Evolutionary conservation across 2,888 invertebrate genomes (phyloP), one percentile per base, ranked within the genome.

Genomic region (Polyommatus icarus): DNA sequence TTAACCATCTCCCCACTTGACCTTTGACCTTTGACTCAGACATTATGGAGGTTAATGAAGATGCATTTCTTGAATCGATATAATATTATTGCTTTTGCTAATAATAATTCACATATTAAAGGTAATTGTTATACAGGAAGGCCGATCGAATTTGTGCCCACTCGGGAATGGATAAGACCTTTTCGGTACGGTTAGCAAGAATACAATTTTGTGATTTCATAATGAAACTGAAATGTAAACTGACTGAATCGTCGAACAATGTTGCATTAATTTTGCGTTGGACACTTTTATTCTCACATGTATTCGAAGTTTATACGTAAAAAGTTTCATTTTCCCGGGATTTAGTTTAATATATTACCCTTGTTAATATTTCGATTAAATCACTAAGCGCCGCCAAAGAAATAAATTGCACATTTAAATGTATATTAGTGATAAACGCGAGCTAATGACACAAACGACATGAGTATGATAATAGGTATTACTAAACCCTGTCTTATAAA

Each of bases 1-100:
- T 85, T 84, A 85, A 79, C 78, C 40, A 12, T 76, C 72, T 78
- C 80, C 80, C 80, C 36, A 36, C 36, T 7, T 36, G 36, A 40
- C 10, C 40, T 50, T 50, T 77, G 78, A 73, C 71, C 75, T 77
- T 75, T 46, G 77, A 57, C 71, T 18, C 32, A 71, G 46, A 20
- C n/a, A 36, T 72, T 46, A 72, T 40, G 8, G 72, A 71, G 18
- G 32, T 36, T 32, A 32, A 71, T 18, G 32, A 71, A 71, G 71
- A 71, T 15, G 71, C 71, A 15, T 1, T 67, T 29, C 12, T 29
- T 29, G 0, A 57, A n/a, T 50, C 50, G 50, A 50, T 50, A 15
- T 50, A 50, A 15, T 50, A 50, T 50, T 50, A 15, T 3, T 50
- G 50, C 0, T 50, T 46, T 10, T 46, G 3, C 46, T 46, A 3